Conservation (phyloP, 2,888 invertebrate species). For the Athetis lepigone region DNA sequence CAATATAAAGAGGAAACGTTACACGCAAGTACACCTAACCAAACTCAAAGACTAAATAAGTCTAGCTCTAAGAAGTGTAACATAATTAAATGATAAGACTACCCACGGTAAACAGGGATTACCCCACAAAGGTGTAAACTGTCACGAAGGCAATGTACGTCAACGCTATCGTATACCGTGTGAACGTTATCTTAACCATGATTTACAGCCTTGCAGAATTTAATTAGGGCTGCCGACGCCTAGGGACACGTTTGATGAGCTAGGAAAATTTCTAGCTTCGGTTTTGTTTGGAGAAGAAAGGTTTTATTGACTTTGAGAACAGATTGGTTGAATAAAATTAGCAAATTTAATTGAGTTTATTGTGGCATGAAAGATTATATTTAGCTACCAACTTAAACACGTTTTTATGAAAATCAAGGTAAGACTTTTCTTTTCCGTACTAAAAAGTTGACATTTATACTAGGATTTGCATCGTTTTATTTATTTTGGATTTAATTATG, state of each 20-base stretch:
- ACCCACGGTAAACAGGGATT: conserved; percentile 47
- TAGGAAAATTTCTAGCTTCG: conserved; percentile 37
- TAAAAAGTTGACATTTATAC: neutral
- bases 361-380: neutral
- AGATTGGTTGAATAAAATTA: conserved; percentile 18
- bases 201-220: conserved; percentile 71
- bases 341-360: conserved; percentile 25
- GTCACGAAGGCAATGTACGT: conserved; percentile 61
- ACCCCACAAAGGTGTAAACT: conserved; percentile 61
- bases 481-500: neutral
- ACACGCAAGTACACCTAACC: neutral
- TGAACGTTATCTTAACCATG: conserved; percentile 71
- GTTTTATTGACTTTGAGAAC: conserved; percentile 35
- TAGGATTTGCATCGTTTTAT: neutral
- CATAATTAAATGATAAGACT: conserved; percentile 55
- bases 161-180: conserved; percentile 59
- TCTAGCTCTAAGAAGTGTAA: conserved; percentile 43
- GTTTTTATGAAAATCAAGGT: neutral
- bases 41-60: conserved; percentile 23
- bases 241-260: conserved; percentile 49
- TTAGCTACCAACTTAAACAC: neutral
- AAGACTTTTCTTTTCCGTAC: neutral
- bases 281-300: conserved; percentile 23
- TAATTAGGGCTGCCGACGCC: conserved; percentile 62
- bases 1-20: neutral